Evolutionary conservation across 2,113 vertebrate species (phyloP).

Genomic region (Brachypteracias leptosomus): DNA sequence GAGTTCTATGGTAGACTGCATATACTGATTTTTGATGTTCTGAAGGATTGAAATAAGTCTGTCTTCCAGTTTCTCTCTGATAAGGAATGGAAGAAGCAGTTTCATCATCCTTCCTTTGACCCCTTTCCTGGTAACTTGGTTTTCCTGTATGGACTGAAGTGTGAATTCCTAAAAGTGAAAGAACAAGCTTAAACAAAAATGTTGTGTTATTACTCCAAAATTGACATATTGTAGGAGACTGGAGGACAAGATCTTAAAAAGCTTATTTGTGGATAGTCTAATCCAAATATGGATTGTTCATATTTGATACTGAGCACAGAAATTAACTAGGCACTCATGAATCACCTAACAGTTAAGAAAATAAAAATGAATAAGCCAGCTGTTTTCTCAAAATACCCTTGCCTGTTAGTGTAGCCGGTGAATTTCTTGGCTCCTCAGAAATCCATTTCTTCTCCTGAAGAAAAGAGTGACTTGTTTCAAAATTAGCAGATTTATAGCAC

Average conservation of each 20-base stretch:
- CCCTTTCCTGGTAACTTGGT: neutral
- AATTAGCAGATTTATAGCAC: too few species aligned
- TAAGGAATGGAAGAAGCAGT: neutral
- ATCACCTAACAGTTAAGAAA: neutral
- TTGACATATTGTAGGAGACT: neutral
- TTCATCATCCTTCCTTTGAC: neutral
- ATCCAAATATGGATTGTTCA: neutral
- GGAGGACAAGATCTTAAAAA: neutral
- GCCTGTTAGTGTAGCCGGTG: neutral
- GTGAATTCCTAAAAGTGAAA: slow-evolving; percentile 34
- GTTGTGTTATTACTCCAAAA: neutral
- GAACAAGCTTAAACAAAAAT: neutral
- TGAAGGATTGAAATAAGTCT: neutral
- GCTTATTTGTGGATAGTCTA: neutral
- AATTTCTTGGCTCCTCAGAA: neutral
- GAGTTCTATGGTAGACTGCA: neutral
- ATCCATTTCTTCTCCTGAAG: slow-evolving; percentile 2
- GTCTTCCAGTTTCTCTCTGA: neutral
- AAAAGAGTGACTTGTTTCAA: too few species aligned
- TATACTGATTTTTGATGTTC: neutral
- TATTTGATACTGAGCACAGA: neutral
- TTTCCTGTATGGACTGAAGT: neutral
- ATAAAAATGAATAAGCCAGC: neutral
- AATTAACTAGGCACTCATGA: too few species aligned
- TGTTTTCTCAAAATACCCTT: neutral